These are phyloP conservation scores for Tortrix viridana DNA, from an alignment of 2,888 invertebrate genomes.

Conservation along the genomic window DNA sequence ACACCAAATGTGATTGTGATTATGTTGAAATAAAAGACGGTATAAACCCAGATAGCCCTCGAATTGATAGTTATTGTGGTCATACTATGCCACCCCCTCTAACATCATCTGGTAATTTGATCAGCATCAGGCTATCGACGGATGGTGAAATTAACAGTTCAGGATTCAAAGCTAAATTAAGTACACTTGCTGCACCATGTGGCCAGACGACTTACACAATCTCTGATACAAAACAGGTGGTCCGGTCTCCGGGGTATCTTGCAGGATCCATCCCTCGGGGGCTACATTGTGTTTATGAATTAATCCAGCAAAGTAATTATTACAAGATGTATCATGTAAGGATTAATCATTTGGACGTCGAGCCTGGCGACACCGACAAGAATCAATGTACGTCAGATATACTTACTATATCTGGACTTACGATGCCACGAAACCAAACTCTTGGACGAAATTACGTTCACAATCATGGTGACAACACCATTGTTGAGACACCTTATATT, in stretches of 20 bases:
- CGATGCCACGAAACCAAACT: slow-evolving; percentile 51
- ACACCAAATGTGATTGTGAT: slow-evolving; percentile 87
- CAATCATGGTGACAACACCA: slow-evolving; percentile 48
- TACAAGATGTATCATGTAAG: slow-evolving; percentile 56
- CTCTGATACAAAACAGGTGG: slow-evolving; percentile 45
- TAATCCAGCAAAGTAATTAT: slow-evolving; percentile 44
- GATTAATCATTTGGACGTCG: slow-evolving; percentile 59
- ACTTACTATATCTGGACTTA: slow-evolving; percentile 57
- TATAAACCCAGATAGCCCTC: slow-evolving; percentile 84
- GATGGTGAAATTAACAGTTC: slow-evolving; percentile 84
- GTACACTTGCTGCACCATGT: slow-evolving; percentile 68
- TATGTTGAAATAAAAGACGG: slow-evolving; percentile 91
- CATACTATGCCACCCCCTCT: slow-evolving; percentile 81
- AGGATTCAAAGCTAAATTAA: slow-evolving; percentile 86
- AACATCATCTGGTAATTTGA: slow-evolving; percentile 83
- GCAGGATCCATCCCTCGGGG: slow-evolving; percentile 61
- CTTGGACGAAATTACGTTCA: slow-evolving; percentile 61
- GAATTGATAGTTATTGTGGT: slow-evolving; percentile 89
- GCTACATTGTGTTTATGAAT: slow-evolving; percentile 64
- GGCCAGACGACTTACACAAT: slow-evolving; percentile 55
- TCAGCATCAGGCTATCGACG: slow-evolving; percentile 87
- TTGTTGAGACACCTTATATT: slow-evolving; percentile 51
- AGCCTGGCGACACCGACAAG: slow-evolving; percentile 46
- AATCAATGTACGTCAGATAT: slow-evolving; percentile 65
- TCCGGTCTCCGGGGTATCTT: slow-evolving; percentile 67